Base-by-base conservation (phyloP, 2,113 vertebrate genomes). In the Pterocles gutturalis region DNA sequence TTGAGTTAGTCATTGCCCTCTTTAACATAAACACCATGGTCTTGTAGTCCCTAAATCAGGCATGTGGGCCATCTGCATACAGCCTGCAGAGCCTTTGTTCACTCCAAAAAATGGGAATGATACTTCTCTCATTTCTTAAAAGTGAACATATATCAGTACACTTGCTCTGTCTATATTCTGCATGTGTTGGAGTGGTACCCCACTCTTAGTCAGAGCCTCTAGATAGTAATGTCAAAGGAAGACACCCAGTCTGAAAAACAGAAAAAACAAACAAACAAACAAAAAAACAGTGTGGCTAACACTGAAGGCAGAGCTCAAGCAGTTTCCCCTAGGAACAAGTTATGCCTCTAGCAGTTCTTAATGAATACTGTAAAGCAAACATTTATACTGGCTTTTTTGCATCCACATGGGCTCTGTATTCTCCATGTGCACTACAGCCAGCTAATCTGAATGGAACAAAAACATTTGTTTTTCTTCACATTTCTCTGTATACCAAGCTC, bases 371-470 rank as follows among this genome's bases (percentile, higher is more conserved):
- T 48, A 92, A 96, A 81, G 45, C 54, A 97, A 97, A 97, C 87
- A 92, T 96, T 96, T 97, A 91, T 91, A 75, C 82, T 96, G 92
- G 90, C 95, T 95, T 94, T 87, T 85, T 54, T 84, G 49, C 75
- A 69, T 92, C 64, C 91, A 48, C 81, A 93, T 78, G 64, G 57
- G 34, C 85, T 93, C 17, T 66, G 77, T 87, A 64, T 91, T 95
- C 73, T 86, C 43, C 51, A 60, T 89, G 70, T 80, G 67, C 61
- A 12, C 33, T 86, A 24, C 76, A 94, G 83, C 65, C 89, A 87
- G 53, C 48, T 95, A 94, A 94, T 81, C 64, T 75, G 67, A 91
- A 88, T 26, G 45, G 70, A 95, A 92, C 45, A 96, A 96, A 97
- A 91, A 36, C 83, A 84, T 89, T 95, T 91, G 78, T 87, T 91